Evolutionary conservation across 2,113 vertebrate species (phyloP).

Genomic region (Istiophorus platypterus): DNA sequence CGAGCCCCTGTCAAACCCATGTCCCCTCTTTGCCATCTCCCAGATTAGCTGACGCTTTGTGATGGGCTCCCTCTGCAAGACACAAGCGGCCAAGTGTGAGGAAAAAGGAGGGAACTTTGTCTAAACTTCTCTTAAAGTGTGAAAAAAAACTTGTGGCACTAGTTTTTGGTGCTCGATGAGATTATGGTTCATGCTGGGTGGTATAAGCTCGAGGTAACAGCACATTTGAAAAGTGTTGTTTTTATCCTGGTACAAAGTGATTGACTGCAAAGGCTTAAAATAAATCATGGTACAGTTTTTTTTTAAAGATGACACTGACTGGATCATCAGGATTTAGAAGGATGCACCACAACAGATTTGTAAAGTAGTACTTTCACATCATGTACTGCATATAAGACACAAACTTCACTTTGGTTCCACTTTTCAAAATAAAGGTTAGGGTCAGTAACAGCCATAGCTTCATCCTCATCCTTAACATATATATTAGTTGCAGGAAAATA

Average conservation of each 20-base stretch:
- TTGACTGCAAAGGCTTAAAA: slow-evolving; percentile 60
- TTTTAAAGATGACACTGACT: slow-evolving; percentile 27
- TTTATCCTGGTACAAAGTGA: slow-evolving; percentile 47
- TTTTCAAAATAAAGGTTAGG: too few species aligned
- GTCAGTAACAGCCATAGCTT: too few species aligned
- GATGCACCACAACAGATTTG: neutral
- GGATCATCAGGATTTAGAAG: slow-evolving; percentile 45
- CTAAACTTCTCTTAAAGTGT: slow-evolving; percentile 69
- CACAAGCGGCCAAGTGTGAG: slow-evolving; percentile 54
- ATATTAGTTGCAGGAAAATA: too few species aligned
- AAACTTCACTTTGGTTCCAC: neutral
- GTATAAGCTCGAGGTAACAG: slow-evolving; percentile 38
- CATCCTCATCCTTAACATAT: too few species aligned
- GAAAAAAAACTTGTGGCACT: slow-evolving; percentile 44
- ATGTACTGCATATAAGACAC: neutral
- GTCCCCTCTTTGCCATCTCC: slow-evolving; percentile 78
- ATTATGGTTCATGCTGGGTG: slow-evolving; percentile 36
- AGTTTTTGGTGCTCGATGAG: neutral
- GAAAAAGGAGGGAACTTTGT: slow-evolving; percentile 68
- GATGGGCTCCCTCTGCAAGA: slow-evolving; percentile 73
- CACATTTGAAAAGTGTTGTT: slow-evolving; percentile 28
- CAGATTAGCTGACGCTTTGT: slow-evolving; percentile 80
- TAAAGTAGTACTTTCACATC: neutral
- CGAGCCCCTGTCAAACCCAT: slow-evolving; percentile 76
- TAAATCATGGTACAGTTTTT: slow-evolving; percentile 34